Percentiles rank a stretch among this genome's conserved stretches.
phyloP scores from a whole-genome alignment of 2,888 invertebrate genomes.

The Erebia epiphron region DNA sequence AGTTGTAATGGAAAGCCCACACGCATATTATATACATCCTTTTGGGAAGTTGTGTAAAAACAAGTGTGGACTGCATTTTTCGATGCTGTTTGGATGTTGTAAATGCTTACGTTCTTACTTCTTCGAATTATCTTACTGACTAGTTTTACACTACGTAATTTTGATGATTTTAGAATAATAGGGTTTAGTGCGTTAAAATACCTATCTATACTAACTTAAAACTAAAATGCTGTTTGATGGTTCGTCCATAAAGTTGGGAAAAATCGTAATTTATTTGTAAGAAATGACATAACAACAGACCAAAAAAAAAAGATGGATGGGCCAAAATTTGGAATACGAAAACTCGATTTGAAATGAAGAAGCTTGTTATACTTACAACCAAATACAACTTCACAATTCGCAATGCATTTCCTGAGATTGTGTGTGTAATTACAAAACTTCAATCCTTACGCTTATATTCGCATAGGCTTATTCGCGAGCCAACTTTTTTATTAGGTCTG shows the following conservation, averaged over 20 bases:
- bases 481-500: background rate
- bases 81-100: no score
- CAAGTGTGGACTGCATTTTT: constrained; percentile 7
- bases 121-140: constrained; percentile 71
- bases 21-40: no score
- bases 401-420: no score
- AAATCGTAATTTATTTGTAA: background rate
- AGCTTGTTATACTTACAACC: background rate
- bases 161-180: constrained; percentile 26
- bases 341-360: background rate
- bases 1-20: no score
- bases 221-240: constrained; percentile 17
- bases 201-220: constrained; percentile 12
- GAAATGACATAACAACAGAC: constrained; percentile 4
- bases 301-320: background rate
- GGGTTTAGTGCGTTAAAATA: constrained; percentile 31
- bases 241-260: background rate
- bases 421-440: no score
- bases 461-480: background rate
- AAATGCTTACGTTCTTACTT: constrained; percentile 31
- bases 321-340: background rate
- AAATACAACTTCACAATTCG: background rate
- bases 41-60: background rate
- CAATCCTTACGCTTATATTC: no score
- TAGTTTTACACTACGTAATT: constrained; percentile 41